Percentiles rank a stretch among this genome's conserved stretches.
These are phyloP conservation scores for Probosciger aterrimus DNA, from an alignment of 2,113 vertebrate genomes.

Conservation along the genomic window DNA sequence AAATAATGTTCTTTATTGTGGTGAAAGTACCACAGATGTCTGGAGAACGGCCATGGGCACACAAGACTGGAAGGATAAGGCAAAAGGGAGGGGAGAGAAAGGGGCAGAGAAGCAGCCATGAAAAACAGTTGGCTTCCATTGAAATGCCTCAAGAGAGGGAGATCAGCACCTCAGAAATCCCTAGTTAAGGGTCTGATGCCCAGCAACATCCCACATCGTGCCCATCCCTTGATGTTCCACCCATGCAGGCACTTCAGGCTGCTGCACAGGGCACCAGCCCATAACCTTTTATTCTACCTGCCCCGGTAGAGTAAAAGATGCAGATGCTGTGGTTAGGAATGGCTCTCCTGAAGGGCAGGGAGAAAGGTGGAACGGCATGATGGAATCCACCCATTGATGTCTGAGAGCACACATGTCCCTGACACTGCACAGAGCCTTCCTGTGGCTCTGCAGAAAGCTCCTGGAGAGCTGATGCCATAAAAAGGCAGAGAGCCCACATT, in stretches of 20 bases:
- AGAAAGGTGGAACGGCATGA: background rate
- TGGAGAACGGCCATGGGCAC: background rate
- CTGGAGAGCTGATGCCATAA: background rate
- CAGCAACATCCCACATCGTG: background rate
- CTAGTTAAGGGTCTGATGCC: background rate
- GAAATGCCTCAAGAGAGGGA: background rate
- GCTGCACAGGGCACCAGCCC: background rate
- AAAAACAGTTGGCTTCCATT: background rate
- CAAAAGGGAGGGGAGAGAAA: background rate
- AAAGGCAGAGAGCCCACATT: background rate
- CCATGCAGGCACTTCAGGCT: rapidly evolving
- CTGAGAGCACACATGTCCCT: background rate
- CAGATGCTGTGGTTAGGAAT: background rate
- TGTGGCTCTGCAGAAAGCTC: background rate
- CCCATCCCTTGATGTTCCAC: background rate
- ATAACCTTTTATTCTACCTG: rapidly evolving
- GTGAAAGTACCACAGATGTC: rapidly evolving
- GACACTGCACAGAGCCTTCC: background rate
- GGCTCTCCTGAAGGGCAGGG: background rate
- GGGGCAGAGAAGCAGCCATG: background rate
- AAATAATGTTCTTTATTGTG: background rate
- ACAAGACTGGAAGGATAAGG: background rate
- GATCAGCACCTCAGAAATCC: background rate
- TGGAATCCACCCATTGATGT: background rate
- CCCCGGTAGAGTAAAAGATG: too few species aligned